phyloP scores from a whole-genome alignment of 2,113 vertebrate genomes.

The Aramus guarauna region DNA sequence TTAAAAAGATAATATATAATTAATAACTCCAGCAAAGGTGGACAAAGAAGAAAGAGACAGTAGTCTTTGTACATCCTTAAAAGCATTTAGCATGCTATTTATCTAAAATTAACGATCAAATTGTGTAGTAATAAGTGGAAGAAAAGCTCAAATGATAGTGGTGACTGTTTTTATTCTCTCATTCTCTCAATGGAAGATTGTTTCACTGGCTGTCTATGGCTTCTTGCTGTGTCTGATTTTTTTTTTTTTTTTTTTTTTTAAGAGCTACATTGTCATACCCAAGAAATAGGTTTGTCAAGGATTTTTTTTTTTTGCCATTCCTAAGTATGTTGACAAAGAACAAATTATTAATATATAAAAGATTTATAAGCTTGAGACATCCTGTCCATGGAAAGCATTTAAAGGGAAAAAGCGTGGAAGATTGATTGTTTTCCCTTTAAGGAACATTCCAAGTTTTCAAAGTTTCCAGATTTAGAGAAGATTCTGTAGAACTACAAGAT shows the following conservation, averaged over 20 bases:
- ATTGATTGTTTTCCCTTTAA: background rate
- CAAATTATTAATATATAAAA: background rate
- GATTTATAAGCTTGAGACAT: background rate
- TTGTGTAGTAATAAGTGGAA: background rate
- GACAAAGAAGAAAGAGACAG: slow-evolving; percentile 24
- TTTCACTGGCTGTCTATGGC: background rate
- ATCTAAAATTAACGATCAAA: slow-evolving; percentile 31
- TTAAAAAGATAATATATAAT: background rate
- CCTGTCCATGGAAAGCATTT: background rate
- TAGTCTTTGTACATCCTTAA: background rate
- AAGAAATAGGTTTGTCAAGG: background rate
- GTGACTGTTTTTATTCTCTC: background rate
- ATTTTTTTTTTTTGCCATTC: background rate
- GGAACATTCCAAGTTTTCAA: background rate
- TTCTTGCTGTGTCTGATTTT: background rate
- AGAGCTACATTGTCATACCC: background rate
- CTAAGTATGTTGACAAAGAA: background rate
- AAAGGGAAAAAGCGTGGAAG: background rate
- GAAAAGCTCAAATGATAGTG: background rate
- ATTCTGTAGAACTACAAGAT: background rate
- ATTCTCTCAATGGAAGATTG: background rate
- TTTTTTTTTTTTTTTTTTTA: slow-evolving; percentile 9
- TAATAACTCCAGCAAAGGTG: slow-evolving; percentile 14
- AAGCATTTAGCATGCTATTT: background rate
- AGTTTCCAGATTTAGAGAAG: background rate